A percentile compares a stretch with the other conserved stretches of the same genome.
Evolutionary conservation across 2,888 invertebrate species (phyloP).

Genomic region (Drosophila neotestacea): DNA sequence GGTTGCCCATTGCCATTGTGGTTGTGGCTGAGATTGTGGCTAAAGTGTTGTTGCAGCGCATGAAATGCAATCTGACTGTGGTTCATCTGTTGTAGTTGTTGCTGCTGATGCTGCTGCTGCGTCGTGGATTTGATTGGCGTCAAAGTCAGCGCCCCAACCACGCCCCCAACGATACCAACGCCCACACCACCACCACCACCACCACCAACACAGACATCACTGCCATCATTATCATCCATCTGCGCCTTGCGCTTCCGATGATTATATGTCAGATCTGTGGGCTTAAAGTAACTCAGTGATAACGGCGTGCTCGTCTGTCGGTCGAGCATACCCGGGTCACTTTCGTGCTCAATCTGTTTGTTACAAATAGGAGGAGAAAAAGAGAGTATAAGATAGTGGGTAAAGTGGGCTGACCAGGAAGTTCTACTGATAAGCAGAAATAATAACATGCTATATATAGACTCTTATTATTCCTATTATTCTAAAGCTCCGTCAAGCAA

Average conservation of each 20-base stretch:
- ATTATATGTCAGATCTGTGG: slow-evolving; percentile 75
- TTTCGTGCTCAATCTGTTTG: slow-evolving; percentile 78
- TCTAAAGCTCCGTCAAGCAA: too few relatives aligned
- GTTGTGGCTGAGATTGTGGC: slow-evolving; percentile 62
- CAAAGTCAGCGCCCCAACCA: slow-evolving; percentile 69
- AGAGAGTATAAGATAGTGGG: not conserved
- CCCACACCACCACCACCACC: slow-evolving; percentile 30
- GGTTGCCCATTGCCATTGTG: slow-evolving; percentile 54
- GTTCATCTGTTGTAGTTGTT: slow-evolving; percentile 60
- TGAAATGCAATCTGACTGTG: slow-evolving; percentile 76
- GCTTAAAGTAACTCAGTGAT: slow-evolving; percentile 76
- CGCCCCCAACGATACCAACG: slow-evolving; percentile 62
- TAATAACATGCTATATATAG: too few relatives aligned
- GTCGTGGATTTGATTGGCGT: slow-evolving; percentile 66
- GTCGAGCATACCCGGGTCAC: slow-evolving; percentile 71
- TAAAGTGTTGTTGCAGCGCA: slow-evolving; percentile 72
- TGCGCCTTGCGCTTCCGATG: slow-evolving; percentile 70
- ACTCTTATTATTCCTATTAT: too few relatives aligned
- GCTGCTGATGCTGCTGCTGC: slow-evolving; percentile 37
- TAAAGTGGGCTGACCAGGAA: not conserved
- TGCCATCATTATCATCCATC: slow-evolving; percentile 59
- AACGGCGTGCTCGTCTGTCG: slow-evolving; percentile 75
- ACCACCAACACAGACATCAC: slow-evolving; percentile 29
- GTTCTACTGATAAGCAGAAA: not conserved
- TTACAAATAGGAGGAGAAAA: not conserved